These are phyloP conservation scores for Melanchra persicariae DNA, from an alignment of 2,888 invertebrate genomes.

Conservation along the genomic window DNA sequence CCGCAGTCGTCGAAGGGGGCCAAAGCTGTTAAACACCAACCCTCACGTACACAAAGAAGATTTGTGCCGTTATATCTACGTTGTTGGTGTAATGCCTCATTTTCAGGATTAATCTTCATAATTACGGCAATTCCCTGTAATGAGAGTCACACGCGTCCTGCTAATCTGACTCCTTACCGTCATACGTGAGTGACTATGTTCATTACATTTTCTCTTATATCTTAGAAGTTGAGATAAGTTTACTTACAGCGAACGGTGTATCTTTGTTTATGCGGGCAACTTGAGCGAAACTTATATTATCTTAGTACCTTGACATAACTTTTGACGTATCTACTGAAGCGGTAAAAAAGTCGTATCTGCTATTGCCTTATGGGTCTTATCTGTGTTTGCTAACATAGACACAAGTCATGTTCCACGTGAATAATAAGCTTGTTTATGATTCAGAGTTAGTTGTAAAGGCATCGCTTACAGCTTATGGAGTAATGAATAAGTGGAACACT, in stretches of 20 bases:
- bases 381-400: slow-evolving; percentile 22
- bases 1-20: slow-evolving; percentile 47
- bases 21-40: slow-evolving; percentile 62
- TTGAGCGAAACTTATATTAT: slow-evolving; percentile 52
- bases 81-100: slow-evolving; percentile 70
- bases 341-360: slow-evolving; percentile 47
- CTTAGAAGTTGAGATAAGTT: slow-evolving; percentile 59
- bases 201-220: slow-evolving; percentile 63
- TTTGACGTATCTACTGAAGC: slow-evolving; percentile 54
- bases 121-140: slow-evolving; percentile 73
- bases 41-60: slow-evolving; percentile 69
- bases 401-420: slow-evolving; percentile 22
- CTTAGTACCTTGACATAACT: slow-evolving; percentile 41
- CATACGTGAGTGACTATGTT: slow-evolving; percentile 65
- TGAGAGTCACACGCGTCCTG: slow-evolving; percentile 70
- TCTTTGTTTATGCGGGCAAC: slow-evolving; percentile 60
- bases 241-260: slow-evolving; percentile 43
- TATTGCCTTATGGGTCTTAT: slow-evolving; percentile 22
- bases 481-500: slow-evolving; percentile 23
- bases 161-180: slow-evolving; percentile 70
- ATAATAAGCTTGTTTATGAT: slow-evolving; percentile 41
- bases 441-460: slow-evolving; percentile 25
- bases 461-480: slow-evolving; percentile 27
- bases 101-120: slow-evolving; percentile 75
- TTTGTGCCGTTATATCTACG: slow-evolving; percentile 65